Base-by-base conservation (phyloP, 2,888 invertebrate species). In the Morpho deidamia region DNA sequence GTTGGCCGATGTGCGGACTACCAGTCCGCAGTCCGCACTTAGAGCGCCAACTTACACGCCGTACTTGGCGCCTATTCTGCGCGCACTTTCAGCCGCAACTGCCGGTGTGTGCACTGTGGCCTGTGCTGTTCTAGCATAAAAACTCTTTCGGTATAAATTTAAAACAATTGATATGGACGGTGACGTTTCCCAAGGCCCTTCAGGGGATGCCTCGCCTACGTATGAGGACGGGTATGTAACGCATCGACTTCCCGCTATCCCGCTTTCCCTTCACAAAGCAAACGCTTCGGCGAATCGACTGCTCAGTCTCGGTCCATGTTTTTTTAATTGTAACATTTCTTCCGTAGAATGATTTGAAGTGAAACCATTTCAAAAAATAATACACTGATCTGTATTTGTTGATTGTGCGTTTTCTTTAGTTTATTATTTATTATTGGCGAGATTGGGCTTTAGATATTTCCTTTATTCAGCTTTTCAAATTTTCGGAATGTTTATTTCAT, bases 221-320 rank as follows among this genome's bases (percentile, higher is more conserved):
- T 85, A 74, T 64, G 86, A 86, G 47, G 87, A 87, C 66, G 75
- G 79, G 87, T 87, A 76, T 82, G 83, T 40, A 42, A 39, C 12
- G 38, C 47, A 14, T 55, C 49, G 14, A 45, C 48, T 45, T 58
- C 48, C 51, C 53, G 34, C 38, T 39, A 51, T 51, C 55, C 53
- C 50, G 49, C 51, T 56, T 59, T 49, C 48, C 54, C 49, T 48
- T 40, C 14, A n/a, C 48, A 40, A 48, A 33, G 40, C 34, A 11
- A 51, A 40, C 11, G 43, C 51, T 56, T 53, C 44, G 51, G 53
- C 47, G 53, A 56, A 47, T 53, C 52, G 39, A 43, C 45, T 8
- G 42, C 12, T 40, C 42, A 2, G 8, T 51, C 14, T 46, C 41
- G 35, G 39, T 32, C 45, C 23, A 43, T 44, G 37, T 37, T 43